phyloP scores from a whole-genome alignment of 2,797 vertebrate genomes.

The Crocidura indochinensis region DNA sequence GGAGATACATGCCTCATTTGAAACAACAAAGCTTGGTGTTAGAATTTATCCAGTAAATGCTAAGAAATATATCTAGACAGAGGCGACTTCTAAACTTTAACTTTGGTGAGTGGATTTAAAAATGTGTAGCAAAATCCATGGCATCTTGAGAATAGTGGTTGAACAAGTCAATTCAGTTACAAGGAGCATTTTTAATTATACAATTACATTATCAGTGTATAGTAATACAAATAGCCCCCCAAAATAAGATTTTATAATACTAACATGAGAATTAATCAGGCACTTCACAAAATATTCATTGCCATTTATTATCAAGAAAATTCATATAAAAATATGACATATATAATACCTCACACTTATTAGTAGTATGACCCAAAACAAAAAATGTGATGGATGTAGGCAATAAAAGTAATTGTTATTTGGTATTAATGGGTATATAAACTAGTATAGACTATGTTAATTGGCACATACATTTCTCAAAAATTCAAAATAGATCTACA shows the following conservation, averaged over 20 bases:
- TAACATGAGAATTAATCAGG: neutral
- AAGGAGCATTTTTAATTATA: neutral
- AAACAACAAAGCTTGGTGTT: conserved; percentile 75
- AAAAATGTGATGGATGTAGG: neutral
- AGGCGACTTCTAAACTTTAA: neutral
- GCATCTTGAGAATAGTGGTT: too few relatives aligned
- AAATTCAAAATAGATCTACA: neutral
- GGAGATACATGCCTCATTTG: conserved; percentile 71
- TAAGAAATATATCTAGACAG: neutral
- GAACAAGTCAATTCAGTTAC: too few relatives aligned
- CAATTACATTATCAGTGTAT: neutral
- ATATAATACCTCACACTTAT: neutral
- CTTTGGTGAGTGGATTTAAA: neutral
- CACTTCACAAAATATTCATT: neutral
- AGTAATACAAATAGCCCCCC: neutral
- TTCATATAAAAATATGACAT: neutral
- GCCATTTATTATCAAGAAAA: neutral
- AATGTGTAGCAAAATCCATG: conserved; percentile 24
- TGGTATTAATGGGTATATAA: neutral
- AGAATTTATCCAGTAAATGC: conserved; percentile 60
- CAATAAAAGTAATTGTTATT: neutral
- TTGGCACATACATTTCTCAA: neutral
- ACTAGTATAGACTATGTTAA: neutral
- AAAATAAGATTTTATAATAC: neutral
- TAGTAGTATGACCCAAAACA: neutral